Evolutionary conservation across 1,140 invertebrate species (phyloP), one percentile per base, ranked within the genome.

Genomic region (Ceratosolen solmsi): DNA sequence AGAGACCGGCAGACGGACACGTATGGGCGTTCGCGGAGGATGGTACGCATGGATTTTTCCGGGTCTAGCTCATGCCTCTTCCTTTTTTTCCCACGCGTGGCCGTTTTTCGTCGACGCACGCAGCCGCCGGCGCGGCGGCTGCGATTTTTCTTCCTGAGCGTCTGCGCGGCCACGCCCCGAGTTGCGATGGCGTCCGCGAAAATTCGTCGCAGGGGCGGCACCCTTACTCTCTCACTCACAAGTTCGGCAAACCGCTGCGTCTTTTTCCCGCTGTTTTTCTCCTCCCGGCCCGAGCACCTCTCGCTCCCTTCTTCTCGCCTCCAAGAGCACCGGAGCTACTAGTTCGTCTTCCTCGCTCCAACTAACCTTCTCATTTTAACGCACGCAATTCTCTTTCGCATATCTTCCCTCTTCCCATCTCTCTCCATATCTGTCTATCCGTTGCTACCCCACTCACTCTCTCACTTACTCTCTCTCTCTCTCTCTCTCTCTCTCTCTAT

Each of bases 101-200:
- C 65, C 38, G 76, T 77, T 76, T 72, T 83, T 68, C 41, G 74
- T 70, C 58, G 79, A 56, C 58, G 70, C 49, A 72, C 20, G 13
- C 41, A 41, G 36, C 78, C n/a, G 27, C 80, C 65, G 49, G 33
- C 13, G 8, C 74, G 36, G 73, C 51, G 33, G 54, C 58, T 22
- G 63, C 71, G 73, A 83, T 83, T 83, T 83, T 83, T 83, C 82
- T 83, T 79, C 22, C 75, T 36, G 20, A 88, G 89, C 89, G 89
- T 90, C 89, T 89, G 89, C 89, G 89, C 89, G 86, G 88, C 89
- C 89, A 90, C 89, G 89, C 89, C 89, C 87, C 86, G 80, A 82
- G 80, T 85, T 82, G 88, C 88, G 88, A 90, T 90, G 89, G 89
- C 89, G 87, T 85, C 88, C 84, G 73, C 85, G 84, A 86, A 86